Evolutionary conservation across 2,888 invertebrate species (phyloP).

Genomic region (Osmoderma eremita): DNA sequence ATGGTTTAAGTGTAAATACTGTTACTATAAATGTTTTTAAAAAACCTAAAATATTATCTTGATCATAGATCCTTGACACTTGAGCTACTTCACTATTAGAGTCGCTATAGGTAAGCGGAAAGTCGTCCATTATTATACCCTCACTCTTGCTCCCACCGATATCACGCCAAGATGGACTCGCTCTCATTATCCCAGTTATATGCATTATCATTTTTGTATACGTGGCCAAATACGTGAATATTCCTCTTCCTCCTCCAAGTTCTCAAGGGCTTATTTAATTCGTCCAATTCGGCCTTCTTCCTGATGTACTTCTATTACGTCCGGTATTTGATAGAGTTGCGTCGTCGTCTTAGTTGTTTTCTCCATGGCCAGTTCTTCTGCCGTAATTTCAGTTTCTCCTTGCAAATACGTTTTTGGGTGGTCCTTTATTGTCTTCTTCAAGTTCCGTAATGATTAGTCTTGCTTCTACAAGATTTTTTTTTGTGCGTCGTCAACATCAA

Average conservation of each 20-base stretch:
- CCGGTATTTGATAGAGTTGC: slow-evolving; percentile 65
- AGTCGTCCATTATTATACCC: slow-evolving; percentile 6
- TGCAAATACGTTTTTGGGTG: slow-evolving; percentile 63
- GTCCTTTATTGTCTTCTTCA: slow-evolving; percentile 63
- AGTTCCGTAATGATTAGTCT: slow-evolving; percentile 62
- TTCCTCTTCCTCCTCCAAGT: slow-evolving; percentile 52
- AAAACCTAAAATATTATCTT: too few species aligned
- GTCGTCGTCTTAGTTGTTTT: slow-evolving; percentile 66
- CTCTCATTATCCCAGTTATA: slow-evolving; percentile 44
- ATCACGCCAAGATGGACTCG: slow-evolving; percentile 44
- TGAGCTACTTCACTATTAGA: slow-evolving; percentile 12
- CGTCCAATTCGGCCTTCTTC: slow-evolving; percentile 65
- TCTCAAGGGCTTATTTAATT: slow-evolving; percentile 60
- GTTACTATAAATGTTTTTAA: too few species aligned
- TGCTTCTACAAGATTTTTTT: slow-evolving; percentile 68
- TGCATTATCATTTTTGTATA: slow-evolving; percentile 56
- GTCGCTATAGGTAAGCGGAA: slow-evolving; percentile 2
- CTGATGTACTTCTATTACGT: slow-evolving; percentile 69
- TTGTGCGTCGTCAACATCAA: slow-evolving; percentile 69
- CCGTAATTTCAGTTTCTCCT: slow-evolving; percentile 61
- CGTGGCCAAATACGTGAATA: slow-evolving; percentile 52
- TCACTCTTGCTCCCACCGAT: slow-evolving; percentile 15
- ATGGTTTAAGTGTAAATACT: too few species aligned
- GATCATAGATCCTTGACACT: neutral
- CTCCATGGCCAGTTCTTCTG: slow-evolving; percentile 62